Evolutionary conservation across 2,888 invertebrate genomes (phyloP), one percentile per base, ranked within the genome.

Genomic region (Cetonia aurata): DNA sequence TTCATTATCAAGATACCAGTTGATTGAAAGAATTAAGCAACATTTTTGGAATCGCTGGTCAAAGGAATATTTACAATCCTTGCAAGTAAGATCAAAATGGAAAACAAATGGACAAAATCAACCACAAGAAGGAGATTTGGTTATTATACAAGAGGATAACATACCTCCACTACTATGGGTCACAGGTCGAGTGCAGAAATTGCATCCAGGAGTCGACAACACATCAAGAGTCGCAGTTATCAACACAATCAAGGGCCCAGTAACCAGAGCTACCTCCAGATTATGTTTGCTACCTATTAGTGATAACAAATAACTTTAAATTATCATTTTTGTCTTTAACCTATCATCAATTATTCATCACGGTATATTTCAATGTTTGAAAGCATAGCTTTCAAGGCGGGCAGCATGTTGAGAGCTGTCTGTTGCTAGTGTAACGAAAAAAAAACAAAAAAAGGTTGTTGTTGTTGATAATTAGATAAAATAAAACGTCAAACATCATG

Each of bases 171-270:
- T 76, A 6, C 71, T 77, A 31, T 82, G 82, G 82, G 57, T 59
- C n/a, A 57, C 77, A 1, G 79, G 77, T 6, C 42, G 79, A 53
- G 70, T 80, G 1, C n/a, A 73, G 0, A 52, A 76, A 9, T 46
- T 79, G 4, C 74, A 78, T 72, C 77, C 78, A 12, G 80, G 80
- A 25, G 41, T 59, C 13, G 81, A 82, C 66, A 73, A 72, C 10
- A 57, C 76, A 0, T 65, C 75, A 1, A 68, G 80, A 46, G 81
- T 80, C 0, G 80, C 74, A 0, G 75, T 76, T 1, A 71, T 83
- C 3, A 75, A 74, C 33, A 80, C 79, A 1, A 31, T 67, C 41
- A 72, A 67, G 42, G 76, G 77, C 10, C 46, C 52, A 1, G 67
- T 75, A 37, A 74, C 71, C 37, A 68, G 77, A 17, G 69, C 78